phyloP scores from a whole-genome alignment of 2,113 vertebrate species.

The Vidua chalybeata region DNA sequence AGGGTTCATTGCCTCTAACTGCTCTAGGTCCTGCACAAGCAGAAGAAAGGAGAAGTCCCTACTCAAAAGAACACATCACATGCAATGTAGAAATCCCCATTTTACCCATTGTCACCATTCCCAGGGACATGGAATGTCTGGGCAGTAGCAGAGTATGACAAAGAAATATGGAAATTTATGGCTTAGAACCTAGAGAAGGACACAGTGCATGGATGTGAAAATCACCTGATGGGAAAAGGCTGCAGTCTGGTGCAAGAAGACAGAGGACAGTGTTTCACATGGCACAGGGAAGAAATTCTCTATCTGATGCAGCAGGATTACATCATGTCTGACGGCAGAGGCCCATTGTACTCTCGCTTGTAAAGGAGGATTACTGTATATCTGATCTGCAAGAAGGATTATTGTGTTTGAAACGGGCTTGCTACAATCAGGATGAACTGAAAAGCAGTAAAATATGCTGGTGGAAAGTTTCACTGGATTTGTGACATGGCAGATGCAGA shows the following conservation, averaged over 20 bases:
- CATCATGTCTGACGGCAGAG: slow-evolving; percentile 49
- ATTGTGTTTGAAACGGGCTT: slow-evolving; percentile 7
- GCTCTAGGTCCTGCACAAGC: neutral
- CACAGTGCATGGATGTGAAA: neutral
- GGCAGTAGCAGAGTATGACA: rapidly evolving
- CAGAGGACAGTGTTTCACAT: neutral
- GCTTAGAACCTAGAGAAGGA: neutral
- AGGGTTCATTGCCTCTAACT: neutral
- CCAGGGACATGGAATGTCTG: neutral
- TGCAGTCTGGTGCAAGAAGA: neutral
- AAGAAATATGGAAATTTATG: neutral
- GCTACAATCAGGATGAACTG: neutral
- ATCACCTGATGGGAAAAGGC: neutral
- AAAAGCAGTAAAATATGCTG: neutral
- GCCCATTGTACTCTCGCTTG: slow-evolving; percentile 43
- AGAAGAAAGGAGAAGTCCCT: neutral
- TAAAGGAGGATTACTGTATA: slow-evolving; percentile 58
- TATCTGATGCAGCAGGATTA: slow-evolving; percentile 49
- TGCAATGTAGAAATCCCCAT: neutral
- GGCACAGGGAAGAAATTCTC: neutral
- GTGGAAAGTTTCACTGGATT: neutral
- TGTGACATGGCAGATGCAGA: neutral
- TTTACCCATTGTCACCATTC: neutral
- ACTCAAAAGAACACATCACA: neutral
- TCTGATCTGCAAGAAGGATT: slow-evolving; percentile 65